phyloP scores from a whole-genome alignment of 1,140 invertebrate species.

The Neodiprion fabricii region DNA sequence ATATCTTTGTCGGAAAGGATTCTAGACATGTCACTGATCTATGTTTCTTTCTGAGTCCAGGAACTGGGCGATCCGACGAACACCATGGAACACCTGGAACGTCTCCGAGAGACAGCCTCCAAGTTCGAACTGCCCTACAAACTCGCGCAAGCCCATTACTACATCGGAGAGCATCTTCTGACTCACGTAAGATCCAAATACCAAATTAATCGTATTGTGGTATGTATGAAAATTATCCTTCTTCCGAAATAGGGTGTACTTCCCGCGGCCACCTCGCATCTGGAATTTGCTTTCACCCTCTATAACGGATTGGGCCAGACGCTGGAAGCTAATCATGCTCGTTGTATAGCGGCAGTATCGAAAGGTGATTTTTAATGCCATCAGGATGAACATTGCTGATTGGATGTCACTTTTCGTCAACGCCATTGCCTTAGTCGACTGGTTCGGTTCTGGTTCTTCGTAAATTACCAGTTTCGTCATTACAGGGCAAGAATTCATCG shows the following conservation, averaged over 20 bases:
- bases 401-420: not conserved
- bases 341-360: conserved; percentile 40
- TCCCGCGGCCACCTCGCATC: conserved; percentile 35
- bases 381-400: not conserved
- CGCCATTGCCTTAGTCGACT: not conserved
- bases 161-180: conserved; percentile 41
- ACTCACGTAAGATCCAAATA: conserved; percentile 27
- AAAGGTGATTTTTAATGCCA: conserved; percentile 33
- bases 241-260: conserved; percentile 25
- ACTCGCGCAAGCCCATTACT: conserved; percentile 41
- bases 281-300: conserved; percentile 33
- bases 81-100: conserved; percentile 35
- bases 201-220: not conserved
- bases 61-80: conserved; percentile 27
- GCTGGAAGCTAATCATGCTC: conserved; percentile 35
- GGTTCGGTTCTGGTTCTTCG: conserved; percentile 14
- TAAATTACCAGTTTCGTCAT: not conserved
- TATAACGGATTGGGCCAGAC: conserved; percentile 31
- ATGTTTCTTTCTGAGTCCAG: conserved; percentile 24
- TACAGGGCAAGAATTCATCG: conserved; percentile 39
- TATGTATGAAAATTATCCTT: conserved; percentile 8
- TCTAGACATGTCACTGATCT: not conserved
- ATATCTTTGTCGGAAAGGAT: not conserved
- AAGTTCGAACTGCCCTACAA: conserved; percentile 30
- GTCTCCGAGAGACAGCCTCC: conserved; percentile 29